phyloP scores from a whole-genome alignment of 1,140 invertebrate species.

The Trigoniulus corallinus region DNA sequence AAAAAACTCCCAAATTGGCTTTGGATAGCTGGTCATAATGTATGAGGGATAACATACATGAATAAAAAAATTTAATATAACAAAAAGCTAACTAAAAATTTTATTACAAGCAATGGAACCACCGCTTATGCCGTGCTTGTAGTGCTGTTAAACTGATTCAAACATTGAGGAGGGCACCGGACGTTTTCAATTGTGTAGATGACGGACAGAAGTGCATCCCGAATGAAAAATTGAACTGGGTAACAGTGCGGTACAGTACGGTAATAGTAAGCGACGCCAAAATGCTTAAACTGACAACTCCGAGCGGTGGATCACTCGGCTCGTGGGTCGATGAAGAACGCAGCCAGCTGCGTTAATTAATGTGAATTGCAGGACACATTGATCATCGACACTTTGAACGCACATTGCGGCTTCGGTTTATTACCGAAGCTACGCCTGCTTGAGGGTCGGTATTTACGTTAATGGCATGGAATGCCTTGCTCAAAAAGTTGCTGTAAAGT shows the following conservation, averaged over 20 bases:
- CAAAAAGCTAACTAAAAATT: not conserved
- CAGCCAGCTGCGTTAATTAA: slow-evolving; percentile 51
- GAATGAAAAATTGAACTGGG: not conserved
- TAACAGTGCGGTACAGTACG: not conserved
- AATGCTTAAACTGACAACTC: slow-evolving; percentile 17
- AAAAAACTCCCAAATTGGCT: not conserved
- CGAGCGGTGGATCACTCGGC: slow-evolving; percentile 47
- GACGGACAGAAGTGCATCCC: not conserved
- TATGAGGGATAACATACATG: not conserved
- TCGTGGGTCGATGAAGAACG: slow-evolving; percentile 65
- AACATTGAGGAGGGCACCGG: not conserved
- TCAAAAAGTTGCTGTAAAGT: not conserved
- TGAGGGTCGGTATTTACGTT: slow-evolving; percentile 25
- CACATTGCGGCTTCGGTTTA: slow-evolving; percentile 43
- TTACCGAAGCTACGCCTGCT: slow-evolving; percentile 36
- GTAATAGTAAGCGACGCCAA: not conserved
- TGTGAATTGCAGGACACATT: slow-evolving; percentile 64
- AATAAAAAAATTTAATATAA: not conserved
- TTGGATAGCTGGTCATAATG: not conserved
- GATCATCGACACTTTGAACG: slow-evolving; percentile 65
- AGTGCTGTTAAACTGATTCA: not conserved
- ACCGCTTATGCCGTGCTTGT: not conserved
- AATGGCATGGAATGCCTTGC: not conserved
- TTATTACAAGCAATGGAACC: not conserved
- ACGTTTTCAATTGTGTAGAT: not conserved